phyloP scores from a whole-genome alignment of 2,113 vertebrate genomes.

The Danio rerio region DNA sequence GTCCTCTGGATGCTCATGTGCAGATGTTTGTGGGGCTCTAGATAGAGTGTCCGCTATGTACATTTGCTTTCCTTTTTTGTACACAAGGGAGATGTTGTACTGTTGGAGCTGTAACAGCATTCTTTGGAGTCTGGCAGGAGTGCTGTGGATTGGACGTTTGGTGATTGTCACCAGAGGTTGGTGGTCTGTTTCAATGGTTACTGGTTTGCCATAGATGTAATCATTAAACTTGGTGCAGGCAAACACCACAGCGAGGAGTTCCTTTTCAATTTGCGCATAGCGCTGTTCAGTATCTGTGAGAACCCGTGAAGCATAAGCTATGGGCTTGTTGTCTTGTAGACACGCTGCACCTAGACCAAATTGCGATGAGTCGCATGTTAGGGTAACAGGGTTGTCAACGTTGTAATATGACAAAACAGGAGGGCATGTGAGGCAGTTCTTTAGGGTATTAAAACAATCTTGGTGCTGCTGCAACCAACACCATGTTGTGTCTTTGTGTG shows the following conservation, averaged over 20 bases:
- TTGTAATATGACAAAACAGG: too few relatives aligned
- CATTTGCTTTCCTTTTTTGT: not conserved
- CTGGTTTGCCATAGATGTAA: not conserved
- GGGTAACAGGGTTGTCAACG: not conserved
- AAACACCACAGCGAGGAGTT: not conserved
- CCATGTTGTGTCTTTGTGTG: too few relatives aligned
- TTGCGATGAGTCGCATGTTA: constrained; percentile 27
- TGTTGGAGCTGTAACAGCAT: too few relatives aligned
- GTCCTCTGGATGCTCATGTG: not conserved
- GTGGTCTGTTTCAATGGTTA: constrained; percentile 6
- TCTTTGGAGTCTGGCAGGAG: constrained; percentile 17
- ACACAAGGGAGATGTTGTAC: too few relatives aligned
- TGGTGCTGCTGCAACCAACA: too few relatives aligned
- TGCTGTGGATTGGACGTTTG: constrained; percentile 32
- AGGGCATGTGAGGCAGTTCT: too few relatives aligned
- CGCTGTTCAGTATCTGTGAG: not conserved
- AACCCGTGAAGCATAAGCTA: not conserved
- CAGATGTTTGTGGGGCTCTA: not conserved
- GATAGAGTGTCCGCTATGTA: not conserved
- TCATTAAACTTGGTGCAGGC: not conserved
- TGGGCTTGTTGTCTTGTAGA: not conserved
- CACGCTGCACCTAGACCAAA: constrained; percentile 12
- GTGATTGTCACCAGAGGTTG: constrained; percentile 22
- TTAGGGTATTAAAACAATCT: too few relatives aligned
- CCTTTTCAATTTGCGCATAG: not conserved